Base-by-base conservation (phyloP, 2,888 invertebrate genomes). In the Pristionchus mayeri region DNA sequence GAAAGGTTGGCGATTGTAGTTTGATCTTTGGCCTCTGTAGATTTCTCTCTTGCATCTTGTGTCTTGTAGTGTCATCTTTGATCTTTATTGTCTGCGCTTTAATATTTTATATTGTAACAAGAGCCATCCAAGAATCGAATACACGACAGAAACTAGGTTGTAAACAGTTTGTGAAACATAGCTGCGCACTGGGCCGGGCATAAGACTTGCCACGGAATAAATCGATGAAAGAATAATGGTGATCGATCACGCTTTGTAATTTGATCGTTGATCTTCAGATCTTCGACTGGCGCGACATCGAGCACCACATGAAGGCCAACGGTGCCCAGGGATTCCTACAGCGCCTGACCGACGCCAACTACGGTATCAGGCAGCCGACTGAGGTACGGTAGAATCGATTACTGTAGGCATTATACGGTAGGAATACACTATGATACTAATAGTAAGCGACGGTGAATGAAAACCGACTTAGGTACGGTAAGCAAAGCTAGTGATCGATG, bases 381-480 rank as follows among this genome's bases (percentile, higher is more conserved):
- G 95, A 91, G 48, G 95, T 95, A 86, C 94, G 96, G 87, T 37
- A 57, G 24, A 6, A 44, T 44, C 13, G 44, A 44, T 44, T 44
- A 44, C 6, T 44, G n/a, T 44, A 13, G 44, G 44, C n/a, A 44
- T n/a, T n/a, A 44, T 44, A 63, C 63, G 34, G 30, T 27, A 54
- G 30, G 11, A 11, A 24, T 57, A 4, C 11, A 24, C 24, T 57
- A 24, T 18, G 57, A 7, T 24, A 7, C 57, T 57, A n/a, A n/a
- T n/a, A n/a, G n/a, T n/a, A n/a, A n/a, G n/a, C n/a, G n/a, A n/a
- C n/a, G n/a, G n/a, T 48, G 54, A 27, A 11, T 27, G 63, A 27
- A 27, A n/a, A n/a, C n/a, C n/a, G n/a, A n/a, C n/a, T n/a, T n/a
- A n/a, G n/a, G n/a, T 57, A 57, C 27, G 7, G 57, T 21, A 57